These are phyloP conservation scores for Schizopygopsis pylzovi DNA, from an alignment of 2,797 vertebrate species.

Conservation along the genomic window DNA sequence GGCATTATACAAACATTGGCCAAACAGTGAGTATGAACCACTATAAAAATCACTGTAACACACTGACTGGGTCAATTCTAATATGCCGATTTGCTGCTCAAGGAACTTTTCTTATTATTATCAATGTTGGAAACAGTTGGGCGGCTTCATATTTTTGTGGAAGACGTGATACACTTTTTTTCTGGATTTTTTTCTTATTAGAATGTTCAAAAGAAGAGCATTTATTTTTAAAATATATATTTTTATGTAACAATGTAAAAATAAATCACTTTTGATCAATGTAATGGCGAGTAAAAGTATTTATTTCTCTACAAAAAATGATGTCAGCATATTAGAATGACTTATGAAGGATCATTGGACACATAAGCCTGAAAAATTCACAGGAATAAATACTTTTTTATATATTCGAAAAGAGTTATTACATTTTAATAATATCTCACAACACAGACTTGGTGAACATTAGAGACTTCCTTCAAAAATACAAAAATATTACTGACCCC, in stretches of 20 bases:
- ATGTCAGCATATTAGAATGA: not conserved
- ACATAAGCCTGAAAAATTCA: not conserved
- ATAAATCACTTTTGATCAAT: no score
- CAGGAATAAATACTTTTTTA: not conserved
- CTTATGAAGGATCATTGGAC: not conserved
- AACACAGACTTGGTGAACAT: not conserved
- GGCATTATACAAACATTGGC: conserved; percentile 69
- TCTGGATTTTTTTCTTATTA: no score
- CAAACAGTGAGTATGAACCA: conserved; percentile 35
- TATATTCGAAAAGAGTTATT: not conserved
- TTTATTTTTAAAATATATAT: not conserved
- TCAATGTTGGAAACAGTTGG: no score
- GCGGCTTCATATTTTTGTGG: no score
- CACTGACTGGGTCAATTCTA: not conserved
- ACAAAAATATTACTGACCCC: not conserved
- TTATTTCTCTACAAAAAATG: not conserved
- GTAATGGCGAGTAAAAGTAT: no score
- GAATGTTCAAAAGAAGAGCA: not conserved
- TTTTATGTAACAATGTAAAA: no score
- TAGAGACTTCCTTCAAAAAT: not conserved
- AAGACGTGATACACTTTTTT: no score
- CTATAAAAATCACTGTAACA: conserved; percentile 64
- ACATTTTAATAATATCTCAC: not conserved
- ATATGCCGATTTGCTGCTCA: not conserved
- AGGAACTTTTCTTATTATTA: not conserved